Evolutionary conservation across 2,113 vertebrate genomes (phyloP), one percentile per base, ranked within the genome.

Genomic region (Coptodon rendalli): DNA sequence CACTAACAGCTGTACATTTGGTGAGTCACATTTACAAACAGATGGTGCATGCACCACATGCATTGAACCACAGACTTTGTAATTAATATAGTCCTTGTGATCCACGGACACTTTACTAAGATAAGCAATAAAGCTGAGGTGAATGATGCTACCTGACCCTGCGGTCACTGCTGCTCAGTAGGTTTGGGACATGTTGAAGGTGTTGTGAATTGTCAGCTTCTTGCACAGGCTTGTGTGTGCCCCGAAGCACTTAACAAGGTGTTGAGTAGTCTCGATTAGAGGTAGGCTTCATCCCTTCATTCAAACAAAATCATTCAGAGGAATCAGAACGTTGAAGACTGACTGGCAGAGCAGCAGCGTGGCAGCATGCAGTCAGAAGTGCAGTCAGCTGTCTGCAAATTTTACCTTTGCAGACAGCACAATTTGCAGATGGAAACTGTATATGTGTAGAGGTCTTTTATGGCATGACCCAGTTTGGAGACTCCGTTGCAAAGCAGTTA

Each of bases 401-500:
- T 2, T 40, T 59, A 36, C 19, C 59, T 34, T 86, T 83, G 59
- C 38, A 85, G 54, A 87, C 34, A 10, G 19, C 48, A 27, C 45
- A 29, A 48, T 82, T 61, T 34, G 29, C 31, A 61, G 56, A 90
- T 80, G 80, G 29, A 87, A 85, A 85, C 78, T 68, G 82, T 79
- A 31, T 40, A 80, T 19, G 59, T 34, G 56, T 52, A 16, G 40
- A 71, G 73, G 54, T 27, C 52, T 40, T 89, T 48, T 22, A 10
- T 29, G 54, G 80, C 50, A 52, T 8, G 80, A 59, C 87, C 81
- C 85, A 80, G 83, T 86, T 93, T 80, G 79, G 56, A 45, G 38
- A 87, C 34, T 63, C 36, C 10, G 31, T 89, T 90, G 89, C 87
- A 84, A 48, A 36, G 22, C 27, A 53, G 80, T 92, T 93, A 57